Evolutionary conservation across 2,113 vertebrate genomes (phyloP).

Genomic region (Pimephales promelas): DNA sequence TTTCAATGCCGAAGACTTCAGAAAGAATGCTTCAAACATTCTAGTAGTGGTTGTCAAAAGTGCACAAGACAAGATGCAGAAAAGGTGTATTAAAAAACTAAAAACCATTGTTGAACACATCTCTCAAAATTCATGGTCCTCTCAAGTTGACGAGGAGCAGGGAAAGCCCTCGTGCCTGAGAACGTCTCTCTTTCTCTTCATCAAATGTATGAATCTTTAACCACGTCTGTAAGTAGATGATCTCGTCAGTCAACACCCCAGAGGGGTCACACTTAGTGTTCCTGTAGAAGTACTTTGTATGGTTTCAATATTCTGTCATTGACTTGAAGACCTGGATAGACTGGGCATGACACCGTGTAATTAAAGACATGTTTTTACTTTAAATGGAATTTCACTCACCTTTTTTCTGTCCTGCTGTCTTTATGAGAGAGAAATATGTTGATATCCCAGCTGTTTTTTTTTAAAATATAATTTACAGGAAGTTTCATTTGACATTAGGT

Average conservation of each 20-base stretch:
- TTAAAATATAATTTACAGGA: constrained; percentile 51
- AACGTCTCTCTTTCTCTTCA: background rate
- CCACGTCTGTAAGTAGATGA: constrained; percentile 10
- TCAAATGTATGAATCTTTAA: constrained; percentile 4
- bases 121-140: background rate
- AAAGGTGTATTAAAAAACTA: background rate
- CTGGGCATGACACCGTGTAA: background rate
- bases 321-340: constrained; percentile 11
- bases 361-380: constrained; percentile 18
- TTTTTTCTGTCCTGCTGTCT: constrained; percentile 52
- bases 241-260: constrained; percentile 2
- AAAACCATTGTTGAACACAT: background rate
- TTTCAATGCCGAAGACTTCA: background rate
- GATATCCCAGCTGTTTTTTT: constrained; percentile 58
- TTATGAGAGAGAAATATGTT: constrained; percentile 52
- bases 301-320: constrained; percentile 16
- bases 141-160: background rate
- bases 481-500: constrained; percentile 65
- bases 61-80: background rate
- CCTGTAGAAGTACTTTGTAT: constrained; percentile 18
- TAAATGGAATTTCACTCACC: constrained; percentile 48
- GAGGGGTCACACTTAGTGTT: constrained; percentile 1
- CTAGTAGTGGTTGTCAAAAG: background rate
- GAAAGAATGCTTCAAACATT: background rate
- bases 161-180: background rate